Conservation (phyloP, 2,797 vertebrate genomes). For the Sardinella longiceps region DNA sequence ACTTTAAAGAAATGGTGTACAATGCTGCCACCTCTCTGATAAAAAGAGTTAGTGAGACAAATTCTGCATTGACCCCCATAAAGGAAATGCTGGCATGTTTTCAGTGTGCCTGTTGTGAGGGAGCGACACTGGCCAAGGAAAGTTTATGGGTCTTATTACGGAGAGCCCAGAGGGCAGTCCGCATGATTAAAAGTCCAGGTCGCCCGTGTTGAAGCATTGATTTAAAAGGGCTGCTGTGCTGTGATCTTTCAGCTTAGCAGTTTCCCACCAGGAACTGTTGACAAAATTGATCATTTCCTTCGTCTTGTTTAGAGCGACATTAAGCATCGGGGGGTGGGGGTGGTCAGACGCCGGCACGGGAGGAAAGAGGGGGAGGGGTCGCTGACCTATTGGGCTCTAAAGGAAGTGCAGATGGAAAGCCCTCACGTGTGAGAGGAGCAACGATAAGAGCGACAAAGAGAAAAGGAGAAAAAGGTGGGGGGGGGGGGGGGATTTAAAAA, state of each 20-base stretch:
- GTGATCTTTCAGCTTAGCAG: conserved; percentile 47
- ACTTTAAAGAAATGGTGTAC: conserved; percentile 34
- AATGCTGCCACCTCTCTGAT: conserved; percentile 84
- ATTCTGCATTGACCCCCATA: background rate
- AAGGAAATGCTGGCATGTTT: background rate
- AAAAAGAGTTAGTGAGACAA: conserved; percentile 48
- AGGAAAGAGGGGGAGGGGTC: conserved; percentile 46
- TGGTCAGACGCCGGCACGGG: conserved; percentile 49
- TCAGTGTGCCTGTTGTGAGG: background rate
- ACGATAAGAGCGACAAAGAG: conserved; percentile 23
- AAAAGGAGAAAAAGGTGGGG: background rate
- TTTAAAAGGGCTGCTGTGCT: conserved; percentile 16
- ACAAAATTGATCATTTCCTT: conserved; percentile 77
- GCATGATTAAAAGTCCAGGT: background rate
- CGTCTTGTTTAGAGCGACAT: conserved; percentile 63
- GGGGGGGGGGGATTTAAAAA: conserved; percentile 41
- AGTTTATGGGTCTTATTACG: background rate
- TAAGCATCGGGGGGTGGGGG: conserved; percentile 47
- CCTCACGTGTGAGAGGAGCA: conserved; percentile 39
- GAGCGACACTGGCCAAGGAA: background rate
- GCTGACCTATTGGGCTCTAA: conserved; percentile 44
- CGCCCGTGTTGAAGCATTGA: background rate
- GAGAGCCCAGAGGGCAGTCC: background rate
- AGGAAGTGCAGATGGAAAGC: conserved; percentile 46
- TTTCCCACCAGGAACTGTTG: conserved; percentile 61